phyloP scores from a whole-genome alignment of 2,888 invertebrate genomes.

The Hemicrepidius hirtus region DNA sequence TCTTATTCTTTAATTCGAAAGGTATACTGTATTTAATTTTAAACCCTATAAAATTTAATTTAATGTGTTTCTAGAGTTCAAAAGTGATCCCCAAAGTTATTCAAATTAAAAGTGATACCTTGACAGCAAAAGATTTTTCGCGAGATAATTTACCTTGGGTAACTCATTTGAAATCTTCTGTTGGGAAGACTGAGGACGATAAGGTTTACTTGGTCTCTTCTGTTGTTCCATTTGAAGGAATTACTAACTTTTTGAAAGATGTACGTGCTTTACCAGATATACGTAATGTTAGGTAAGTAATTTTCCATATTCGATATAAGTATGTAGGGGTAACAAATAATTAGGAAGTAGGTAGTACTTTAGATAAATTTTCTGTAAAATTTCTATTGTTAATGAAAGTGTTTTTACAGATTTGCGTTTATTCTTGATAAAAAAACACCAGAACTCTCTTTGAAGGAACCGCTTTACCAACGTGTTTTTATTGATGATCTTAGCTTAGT shows the following conservation, averaged over 20 bases:
- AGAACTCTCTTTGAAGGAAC: constrained; percentile 77
- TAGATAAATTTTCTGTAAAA: no score
- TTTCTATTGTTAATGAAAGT: no score
- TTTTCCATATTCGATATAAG: not conserved
- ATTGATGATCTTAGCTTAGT: constrained; percentile 86
- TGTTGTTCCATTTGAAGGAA: constrained; percentile 67
- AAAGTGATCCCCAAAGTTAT: constrained; percentile 58
- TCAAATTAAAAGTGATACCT: constrained; percentile 62
- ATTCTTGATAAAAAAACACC: constrained; percentile 79
- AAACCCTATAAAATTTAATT: not conserved
- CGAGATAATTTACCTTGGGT: constrained; percentile 65
- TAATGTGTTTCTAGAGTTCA: constrained; percentile 33
- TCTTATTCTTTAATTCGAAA: constrained; percentile 65
- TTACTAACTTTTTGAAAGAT: constrained; percentile 64
- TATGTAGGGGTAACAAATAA: no score
- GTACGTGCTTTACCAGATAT: constrained; percentile 60
- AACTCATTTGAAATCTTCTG: constrained; percentile 60
- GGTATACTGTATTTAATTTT: constrained; percentile 52
- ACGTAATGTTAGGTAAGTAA: constrained; percentile 57
- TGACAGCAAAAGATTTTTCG: constrained; percentile 65
- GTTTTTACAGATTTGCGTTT: constrained; percentile 71
- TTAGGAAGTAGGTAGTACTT: no score
- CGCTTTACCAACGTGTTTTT: constrained; percentile 79
- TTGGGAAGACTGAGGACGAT: constrained; percentile 54
- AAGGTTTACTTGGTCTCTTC: constrained; percentile 64